These are phyloP conservation scores for Aphidius ervi DNA, from an alignment of 1,140 invertebrate species.

Conservation along the genomic window DNA sequence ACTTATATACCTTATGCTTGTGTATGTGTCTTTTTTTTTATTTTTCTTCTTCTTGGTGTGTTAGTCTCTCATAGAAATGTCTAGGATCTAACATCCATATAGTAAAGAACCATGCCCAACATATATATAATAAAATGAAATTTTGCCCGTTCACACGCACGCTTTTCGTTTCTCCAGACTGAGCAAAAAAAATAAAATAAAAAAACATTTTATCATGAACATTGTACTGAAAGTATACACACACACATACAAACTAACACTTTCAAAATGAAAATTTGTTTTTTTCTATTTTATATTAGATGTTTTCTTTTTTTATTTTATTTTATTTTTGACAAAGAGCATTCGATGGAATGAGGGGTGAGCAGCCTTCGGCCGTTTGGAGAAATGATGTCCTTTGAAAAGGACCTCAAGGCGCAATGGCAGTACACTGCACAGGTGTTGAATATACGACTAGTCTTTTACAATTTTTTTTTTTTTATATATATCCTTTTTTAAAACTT, in stretches of 20 bases:
- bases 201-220: too few relatives aligned
- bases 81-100: conserved; percentile 13
- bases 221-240: too few relatives aligned
- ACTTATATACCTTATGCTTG: not conserved
- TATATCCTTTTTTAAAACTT: not conserved
- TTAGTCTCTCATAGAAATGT: conserved; percentile 8
- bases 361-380: conserved; percentile 13
- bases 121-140: not conserved
- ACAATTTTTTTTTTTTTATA: conserved; percentile 5
- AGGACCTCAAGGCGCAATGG: conserved; percentile 12
- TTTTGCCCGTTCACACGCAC: conserved; percentile 12
- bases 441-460: conserved; percentile 4
- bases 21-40: not conserved
- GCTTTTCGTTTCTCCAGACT: not conserved
- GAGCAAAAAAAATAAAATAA: too few relatives aligned
- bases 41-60: not conserved
- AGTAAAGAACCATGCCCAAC: too few relatives aligned
- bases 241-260: too few relatives aligned
- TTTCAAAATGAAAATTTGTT: too few relatives aligned
- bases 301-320: too few relatives aligned
- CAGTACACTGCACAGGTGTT: not conserved
- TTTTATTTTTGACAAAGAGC: conserved; percentile 9
- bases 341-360: not conserved
- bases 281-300: too few relatives aligned
- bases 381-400: conserved; percentile 21